Percentiles rank a stretch among this genome's conserved stretches.
These are phyloP conservation scores for Chrysoperla carnea DNA, from an alignment of 1,140 invertebrate species.

Conservation along the genomic window DNA sequence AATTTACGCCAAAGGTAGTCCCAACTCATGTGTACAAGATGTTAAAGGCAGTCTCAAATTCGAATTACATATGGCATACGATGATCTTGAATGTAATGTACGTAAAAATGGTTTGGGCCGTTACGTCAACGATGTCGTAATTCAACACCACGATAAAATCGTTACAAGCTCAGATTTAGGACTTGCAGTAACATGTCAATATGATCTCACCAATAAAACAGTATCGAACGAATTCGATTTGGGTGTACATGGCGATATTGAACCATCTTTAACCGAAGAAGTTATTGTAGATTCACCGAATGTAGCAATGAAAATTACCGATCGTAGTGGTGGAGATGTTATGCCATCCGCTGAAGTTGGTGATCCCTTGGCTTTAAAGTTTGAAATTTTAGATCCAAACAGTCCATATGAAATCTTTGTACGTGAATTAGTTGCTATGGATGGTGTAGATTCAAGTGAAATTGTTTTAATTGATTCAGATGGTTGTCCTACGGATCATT, in stretches of 20 bases:
- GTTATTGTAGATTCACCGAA: slow-evolving; percentile 83
- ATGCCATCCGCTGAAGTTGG: slow-evolving; percentile 73
- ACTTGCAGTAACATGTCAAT: slow-evolving; percentile 80
- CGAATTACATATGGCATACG: slow-evolving; percentile 77
- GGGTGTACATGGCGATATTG: slow-evolving; percentile 71
- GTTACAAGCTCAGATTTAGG: slow-evolving; percentile 87
- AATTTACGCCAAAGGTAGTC: slow-evolving; percentile 83
- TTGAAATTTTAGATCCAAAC: slow-evolving; percentile 80
- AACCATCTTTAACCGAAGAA: slow-evolving; percentile 56
- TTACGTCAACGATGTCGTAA: slow-evolving; percentile 77
- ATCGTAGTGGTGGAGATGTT: slow-evolving; percentile 58
- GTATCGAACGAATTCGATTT: slow-evolving; percentile 83
- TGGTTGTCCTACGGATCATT: slow-evolving; percentile 81
- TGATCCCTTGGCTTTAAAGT: slow-evolving; percentile 74
- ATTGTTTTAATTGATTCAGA: slow-evolving; percentile 82
- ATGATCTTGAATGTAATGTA: slow-evolving; percentile 79
- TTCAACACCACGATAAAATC: slow-evolving; percentile 89
- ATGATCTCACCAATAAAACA: slow-evolving; percentile 83
- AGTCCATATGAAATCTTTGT: slow-evolving; percentile 92
- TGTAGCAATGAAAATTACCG: slow-evolving; percentile 88
- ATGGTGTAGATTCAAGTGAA: slow-evolving; percentile 80
- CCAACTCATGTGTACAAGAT: slow-evolving; percentile 79
- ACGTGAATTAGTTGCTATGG: slow-evolving; percentile 82
- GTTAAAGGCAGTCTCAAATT: slow-evolving; percentile 71
- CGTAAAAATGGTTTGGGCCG: slow-evolving; percentile 67